These are phyloP conservation scores for Pipistrellus pygmaeus DNA, from an alignment of 2,797 vertebrate species.

Conservation along the genomic window DNA sequence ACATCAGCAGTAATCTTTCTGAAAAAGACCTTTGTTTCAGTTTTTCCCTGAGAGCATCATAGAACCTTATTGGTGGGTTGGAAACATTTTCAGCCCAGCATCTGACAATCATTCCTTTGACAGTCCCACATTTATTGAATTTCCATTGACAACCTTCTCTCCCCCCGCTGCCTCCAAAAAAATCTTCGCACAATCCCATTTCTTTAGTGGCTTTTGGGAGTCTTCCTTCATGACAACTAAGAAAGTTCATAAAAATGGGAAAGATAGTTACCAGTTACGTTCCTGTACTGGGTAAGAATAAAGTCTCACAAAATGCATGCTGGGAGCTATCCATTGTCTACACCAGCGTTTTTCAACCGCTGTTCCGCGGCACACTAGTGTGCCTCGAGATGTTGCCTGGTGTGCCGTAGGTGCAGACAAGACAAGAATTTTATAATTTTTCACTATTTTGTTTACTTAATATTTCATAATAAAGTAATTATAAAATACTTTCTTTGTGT, in stretches of 20 bases:
- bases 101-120: background rate
- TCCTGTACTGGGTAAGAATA: slow-evolving; percentile 12
- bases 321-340: too few species aligned
- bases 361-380: too few species aligned
- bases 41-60: background rate
- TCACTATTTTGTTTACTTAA: too few species aligned
- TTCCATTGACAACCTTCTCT: background rate
- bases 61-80: background rate
- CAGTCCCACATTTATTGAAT: slow-evolving; percentile 39
- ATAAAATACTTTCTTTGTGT: too few species aligned
- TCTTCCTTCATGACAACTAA: background rate
- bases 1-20: slow-evolving; percentile 40
- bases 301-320: background rate
- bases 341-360: too few species aligned
- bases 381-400: too few species aligned
- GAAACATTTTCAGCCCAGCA: background rate
- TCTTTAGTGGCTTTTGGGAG: background rate
- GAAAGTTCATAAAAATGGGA: background rate
- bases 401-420: too few species aligned
- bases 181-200: background rate
- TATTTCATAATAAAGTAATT: too few species aligned
- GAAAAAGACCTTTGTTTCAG: slow-evolving; percentile 41
- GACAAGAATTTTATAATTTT: too few species aligned
- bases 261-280: background rate
- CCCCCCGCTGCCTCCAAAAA: accelerated